Evolutionary conservation across 2,888 invertebrate genomes (phyloP), one percentile per base, ranked within the genome.

Genomic region (Linnaemya vulpina): DNA sequence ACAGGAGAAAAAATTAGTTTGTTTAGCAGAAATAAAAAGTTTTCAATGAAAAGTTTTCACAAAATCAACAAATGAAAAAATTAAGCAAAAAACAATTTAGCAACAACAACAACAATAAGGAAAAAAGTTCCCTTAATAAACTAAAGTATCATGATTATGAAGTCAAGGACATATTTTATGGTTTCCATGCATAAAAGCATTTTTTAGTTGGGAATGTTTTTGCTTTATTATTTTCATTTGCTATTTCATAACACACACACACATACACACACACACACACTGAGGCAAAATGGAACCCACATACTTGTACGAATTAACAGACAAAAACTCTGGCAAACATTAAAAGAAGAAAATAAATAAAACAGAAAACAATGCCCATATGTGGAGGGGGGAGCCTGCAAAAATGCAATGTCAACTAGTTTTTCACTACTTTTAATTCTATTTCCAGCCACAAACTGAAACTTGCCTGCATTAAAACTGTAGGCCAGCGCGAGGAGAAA

Each of bases 151-250:
- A 65, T 82, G 70, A 78, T 85, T 85, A 82, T 85, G 82, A 85
- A 85, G 85, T 85, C 85, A 85, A 85, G 85, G 85, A 67, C 85
- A 85, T 78, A 75, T 78, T 80, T 85, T 78, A 74, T 74, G 78
- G 78, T 73, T 62, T 68, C 67, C 58, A 58, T 70, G n/a, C 43
- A 20, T 53, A 60, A 68, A 80, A 60, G 22, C 46, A 76, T 73
- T 60, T 76, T 73, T 74, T 78, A n/a, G n/a, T n/a, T n/a, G n/a
- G n/a, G n/a, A n/a, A n/a, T n/a, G n/a, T n/a, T n/a, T n/a, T n/a
- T n/a, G n/a, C n/a, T n/a, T n/a, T n/a, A n/a, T n/a, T n/a, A n/a
- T n/a, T n/a, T 65, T 65, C 5, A 8, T 25, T 38, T 35, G n/a
- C n/a, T n/a, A n/a, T 22, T 20, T 63, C 17, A 1, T 35, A 17